Evolutionary conservation across 92 coral and sea anemone genomes (phyloP), one percentile per base, ranked within the genome.

Genomic region (Isaurus tuberculatus): DNA sequence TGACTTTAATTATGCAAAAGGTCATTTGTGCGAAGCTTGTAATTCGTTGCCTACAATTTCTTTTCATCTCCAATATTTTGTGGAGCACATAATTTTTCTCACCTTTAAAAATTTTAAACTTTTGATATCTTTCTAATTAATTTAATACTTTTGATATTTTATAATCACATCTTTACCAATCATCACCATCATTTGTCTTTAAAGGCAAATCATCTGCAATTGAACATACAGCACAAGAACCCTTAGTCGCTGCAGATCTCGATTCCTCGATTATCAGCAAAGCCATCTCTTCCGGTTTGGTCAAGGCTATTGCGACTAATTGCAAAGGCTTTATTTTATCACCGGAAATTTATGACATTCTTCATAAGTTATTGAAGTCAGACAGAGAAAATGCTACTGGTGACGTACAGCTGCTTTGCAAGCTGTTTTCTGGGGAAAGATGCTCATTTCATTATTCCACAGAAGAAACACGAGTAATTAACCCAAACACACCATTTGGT

Each of bases 321-420:
- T 75, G 79, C n/a, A 86, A 86, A 28, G 88, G 80, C 1, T 33
- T 87, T 26, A 78, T 87, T 60, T 83, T 90, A n/a, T 90, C 93
- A 7, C 88, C 91, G 1, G 93, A 90, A 71, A 79, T 90, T 1
- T 90, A 79, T 17, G 86, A 90, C 66, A 85, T 90, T 5, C 64
- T 90, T 9, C 67, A 90, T 80, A 86, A 71, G 65, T 72, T 89
- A 11, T 22, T 89, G 57, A 89, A 89, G 74, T 89, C 90, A 2
- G 92, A 89, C 32, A 86, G 86, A 28, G 87, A 79, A 11, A 81
- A 86, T 42, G 84, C 73, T 22, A 63, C 90, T 4, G 87, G 92
- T n/a, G 92, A 89, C 30, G 80, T 89, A 4, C 92, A 89, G 79
- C 79, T 89, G 14, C 61, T 86, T 6, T 86, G 90, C 65, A 80